Conservation (phyloP, 2,888 invertebrate species). For the Thymelicus lineola region DNA sequence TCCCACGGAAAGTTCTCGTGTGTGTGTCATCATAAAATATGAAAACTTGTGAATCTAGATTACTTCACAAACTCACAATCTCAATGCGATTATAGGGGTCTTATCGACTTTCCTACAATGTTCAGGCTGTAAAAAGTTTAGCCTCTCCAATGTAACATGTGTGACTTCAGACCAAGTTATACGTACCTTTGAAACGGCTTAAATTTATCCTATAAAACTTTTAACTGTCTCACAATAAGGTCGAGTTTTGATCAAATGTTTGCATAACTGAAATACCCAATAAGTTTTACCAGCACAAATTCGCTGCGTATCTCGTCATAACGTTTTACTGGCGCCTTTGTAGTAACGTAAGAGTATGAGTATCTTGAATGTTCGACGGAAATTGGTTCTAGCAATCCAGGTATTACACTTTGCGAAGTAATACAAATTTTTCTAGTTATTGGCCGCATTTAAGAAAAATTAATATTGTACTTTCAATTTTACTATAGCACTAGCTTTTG, state of each 20-base stretch:
- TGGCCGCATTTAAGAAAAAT: background rate
- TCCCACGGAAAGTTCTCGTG: conserved; percentile 35
- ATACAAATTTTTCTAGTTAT: background rate
- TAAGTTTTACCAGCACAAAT: conserved; percentile 54
- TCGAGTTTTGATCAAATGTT: conserved; percentile 40
- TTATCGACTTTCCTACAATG: conserved; percentile 74
- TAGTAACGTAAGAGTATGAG: conserved; percentile 54
- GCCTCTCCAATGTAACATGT: conserved; percentile 70
- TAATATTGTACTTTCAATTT: too few relatives aligned
- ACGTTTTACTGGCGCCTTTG: conserved; percentile 74
- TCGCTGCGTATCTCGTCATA: conserved; percentile 76
- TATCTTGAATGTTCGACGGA: conserved; percentile 62
- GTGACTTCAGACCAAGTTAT: conserved; percentile 54
- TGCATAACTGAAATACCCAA: conserved; percentile 31
- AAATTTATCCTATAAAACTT: conserved; percentile 21
- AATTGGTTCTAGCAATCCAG: conserved; percentile 68
- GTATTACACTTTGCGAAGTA: conserved; percentile 10
- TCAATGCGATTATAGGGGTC: conserved; percentile 67
- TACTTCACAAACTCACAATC: conserved; percentile 60
- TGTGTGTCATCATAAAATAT: conserved; percentile 39
- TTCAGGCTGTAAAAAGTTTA: conserved; percentile 79
- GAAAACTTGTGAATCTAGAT: conserved; percentile 47
- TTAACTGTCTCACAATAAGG: conserved; percentile 42
- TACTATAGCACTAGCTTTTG: too few relatives aligned
- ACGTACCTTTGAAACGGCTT: conserved; percentile 39